Base-by-base conservation (phyloP, 2,888 invertebrate species). In the Platynereis dumerilii region DNA sequence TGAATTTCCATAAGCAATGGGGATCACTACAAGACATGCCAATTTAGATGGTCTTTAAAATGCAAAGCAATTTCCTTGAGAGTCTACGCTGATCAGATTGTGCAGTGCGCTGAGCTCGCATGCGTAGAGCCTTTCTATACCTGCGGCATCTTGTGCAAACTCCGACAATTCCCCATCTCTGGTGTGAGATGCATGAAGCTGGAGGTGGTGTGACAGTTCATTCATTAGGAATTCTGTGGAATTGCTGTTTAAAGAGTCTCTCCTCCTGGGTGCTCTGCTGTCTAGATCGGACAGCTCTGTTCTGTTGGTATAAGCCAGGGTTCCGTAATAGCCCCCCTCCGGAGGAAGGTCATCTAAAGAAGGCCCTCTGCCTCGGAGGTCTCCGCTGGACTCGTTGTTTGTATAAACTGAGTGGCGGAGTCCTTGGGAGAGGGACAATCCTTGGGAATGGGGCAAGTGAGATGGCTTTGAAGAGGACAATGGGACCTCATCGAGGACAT, bases 161-260 rank as follows among this genome's bases (percentile, higher is more conserved):
- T 34, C 34, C 12, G 34, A 34, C 34, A 34, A 34, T 5, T 12
- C 34, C 12, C 34, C 34, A 34, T 29, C 58, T 29, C 58, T 48
- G 48, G 10, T 48, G 5, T 48, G 20, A 48, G 48, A 29, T n/a
- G 15, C n/a, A 5, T 12, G 39, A 27, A 27, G 58, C 28, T n/a
- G 17, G 2, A 58, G n/a, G 22, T 27, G 42, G 27, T 34, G 15
- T 34, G 24, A 27, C 22, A 52, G 24, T n/a, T 56, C 62, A 48
- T 44, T 59, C 7, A 64, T 39, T 17, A 64, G 34, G 53, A 44
- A 58, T 58, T 59, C 66, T 12, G 66, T 61, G 52, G 55, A 58
- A 22, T 62, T 58, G 28, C 61, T 63, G 22, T 53, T 29, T 12
- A 55, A 22, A n/a, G 65, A 65, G 34, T 60, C 53, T 52, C 60